Conservation (phyloP, 2,888 invertebrate species). For the Aspidapion aeneum region DNA sequence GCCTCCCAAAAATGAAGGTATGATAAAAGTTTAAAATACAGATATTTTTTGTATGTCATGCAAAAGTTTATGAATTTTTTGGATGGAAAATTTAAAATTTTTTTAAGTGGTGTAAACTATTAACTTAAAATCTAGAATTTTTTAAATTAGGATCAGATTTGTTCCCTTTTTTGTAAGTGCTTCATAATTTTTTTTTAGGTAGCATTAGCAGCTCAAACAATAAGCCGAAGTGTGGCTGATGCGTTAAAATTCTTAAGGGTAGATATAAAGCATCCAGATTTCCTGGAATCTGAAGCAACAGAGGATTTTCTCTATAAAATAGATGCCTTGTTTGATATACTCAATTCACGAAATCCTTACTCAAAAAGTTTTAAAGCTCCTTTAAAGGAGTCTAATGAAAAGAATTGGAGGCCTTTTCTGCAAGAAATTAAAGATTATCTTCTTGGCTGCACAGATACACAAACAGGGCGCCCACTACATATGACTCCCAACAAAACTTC, state of each 20-base stretch:
- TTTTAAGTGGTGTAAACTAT: too few relatives aligned
- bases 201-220: slow-evolving; percentile 15
- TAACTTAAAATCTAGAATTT: too few relatives aligned
- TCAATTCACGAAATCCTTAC: slow-evolving; percentile 12
- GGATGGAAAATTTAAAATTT: too few relatives aligned
- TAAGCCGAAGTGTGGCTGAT: slow-evolving; percentile 17
- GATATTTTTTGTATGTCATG: too few relatives aligned
- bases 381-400: slow-evolving; percentile 3
- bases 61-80: too few relatives aligned
- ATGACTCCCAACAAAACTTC: slow-evolving; percentile 11
- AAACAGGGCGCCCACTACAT: slow-evolving; percentile 8
- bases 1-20: slow-evolving; percentile 25
- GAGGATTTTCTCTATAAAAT: slow-evolving; percentile 9
- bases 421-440: slow-evolving; percentile 4
- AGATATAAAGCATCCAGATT: slow-evolving; percentile 7
- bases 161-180: not conserved
- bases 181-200: slow-evolving; percentile 12
- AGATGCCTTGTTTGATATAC: slow-evolving; percentile 15
- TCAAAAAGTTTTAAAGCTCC: slow-evolving; percentile 11
- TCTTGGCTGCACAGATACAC: slow-evolving; percentile 9
- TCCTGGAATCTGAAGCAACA: slow-evolving; percentile 10
- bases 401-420: slow-evolving; percentile 7
- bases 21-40: not conserved
- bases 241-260: slow-evolving; percentile 2
- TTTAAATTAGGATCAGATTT: not conserved